Conservation (phyloP, 2,888 invertebrate genomes). For the Sabatieria punctata region DNA sequence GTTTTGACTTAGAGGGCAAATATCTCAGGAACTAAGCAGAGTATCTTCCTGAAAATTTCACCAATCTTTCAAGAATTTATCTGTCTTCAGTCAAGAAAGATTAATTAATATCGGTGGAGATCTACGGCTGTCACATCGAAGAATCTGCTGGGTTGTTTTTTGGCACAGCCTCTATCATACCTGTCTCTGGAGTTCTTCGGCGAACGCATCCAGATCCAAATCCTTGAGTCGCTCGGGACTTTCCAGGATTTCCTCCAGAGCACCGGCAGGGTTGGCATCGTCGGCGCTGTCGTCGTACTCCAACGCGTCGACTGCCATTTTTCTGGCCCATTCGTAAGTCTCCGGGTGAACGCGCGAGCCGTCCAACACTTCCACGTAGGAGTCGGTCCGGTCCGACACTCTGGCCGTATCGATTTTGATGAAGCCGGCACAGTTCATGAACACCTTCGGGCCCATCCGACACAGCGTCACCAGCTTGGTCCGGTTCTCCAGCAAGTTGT, state of each 20-base stretch:
- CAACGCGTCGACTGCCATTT: slow-evolving; percentile 97
- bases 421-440: slow-evolving; percentile 96
- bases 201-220: slow-evolving; percentile 91
- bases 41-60: too few species aligned
- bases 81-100: too few species aligned
- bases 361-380: slow-evolving; percentile 59
- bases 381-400: slow-evolving; percentile 40
- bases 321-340: slow-evolving; percentile 97
- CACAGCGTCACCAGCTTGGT: slow-evolving; percentile 86
- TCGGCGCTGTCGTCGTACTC: slow-evolving; percentile 78
- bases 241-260: slow-evolving; percentile 88
- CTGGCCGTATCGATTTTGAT: slow-evolving; percentile 95
- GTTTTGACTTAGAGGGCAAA: too few species aligned
- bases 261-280: slow-evolving; percentile 66
- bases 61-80: too few species aligned
- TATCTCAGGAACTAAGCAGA: too few species aligned
- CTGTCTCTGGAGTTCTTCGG: slow-evolving; percentile 82
- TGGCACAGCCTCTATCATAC: slow-evolving; percentile 29
- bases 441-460: slow-evolving; percentile 94
- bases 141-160: too few species aligned
- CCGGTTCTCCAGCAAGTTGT: slow-evolving; percentile 35
- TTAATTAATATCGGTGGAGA: too few species aligned
- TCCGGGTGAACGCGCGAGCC: slow-evolving; percentile 96
- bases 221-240: slow-evolving; percentile 55
- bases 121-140: too few species aligned